These are phyloP conservation scores for Oxystoma pomonae DNA, from an alignment of 2,888 invertebrate species.

Conservation along the genomic window DNA sequence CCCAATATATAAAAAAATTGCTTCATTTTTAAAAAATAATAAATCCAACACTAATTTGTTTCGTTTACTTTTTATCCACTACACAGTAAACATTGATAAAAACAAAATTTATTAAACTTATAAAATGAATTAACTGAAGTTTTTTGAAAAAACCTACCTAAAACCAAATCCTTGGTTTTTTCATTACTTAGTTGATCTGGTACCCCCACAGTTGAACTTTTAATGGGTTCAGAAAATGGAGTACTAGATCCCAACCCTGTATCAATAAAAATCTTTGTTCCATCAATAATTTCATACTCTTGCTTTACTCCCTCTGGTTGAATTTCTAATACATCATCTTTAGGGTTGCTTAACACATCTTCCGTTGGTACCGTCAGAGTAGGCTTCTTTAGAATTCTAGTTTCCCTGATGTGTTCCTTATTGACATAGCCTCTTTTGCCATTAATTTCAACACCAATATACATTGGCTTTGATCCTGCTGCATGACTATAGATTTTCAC, in stretches of 20 bases:
- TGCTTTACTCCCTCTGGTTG: constrained; percentile 36
- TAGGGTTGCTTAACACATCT: constrained; percentile 24
- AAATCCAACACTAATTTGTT: no score
- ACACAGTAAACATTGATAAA: no score
- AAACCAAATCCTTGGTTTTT: constrained; percentile 10
- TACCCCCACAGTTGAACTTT: background rate
- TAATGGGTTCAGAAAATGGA: constrained; percentile 3
- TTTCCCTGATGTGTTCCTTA: constrained; percentile 56
- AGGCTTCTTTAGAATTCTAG: constrained; percentile 49
- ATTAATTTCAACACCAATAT: constrained; percentile 68
- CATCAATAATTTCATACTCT: constrained; percentile 57
- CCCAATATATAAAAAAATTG: no score
- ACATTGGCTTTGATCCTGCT: constrained; percentile 56
- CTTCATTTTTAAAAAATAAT: no score
- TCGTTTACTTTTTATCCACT: no score
- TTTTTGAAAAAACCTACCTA: constrained; percentile 18
- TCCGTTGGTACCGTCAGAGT: constrained; percentile 49
- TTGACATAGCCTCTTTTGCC: constrained; percentile 67
- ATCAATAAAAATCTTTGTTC: constrained; percentile 56
- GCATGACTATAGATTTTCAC: constrained; percentile 67
- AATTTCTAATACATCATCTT: constrained; percentile 29
- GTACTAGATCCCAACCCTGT: constrained; percentile 2
- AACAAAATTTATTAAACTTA: no score
- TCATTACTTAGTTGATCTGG: constrained; percentile 7
- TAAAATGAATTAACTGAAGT: constrained; percentile 3